Conservation (phyloP, 2,888 invertebrate species). For the Phrixothrix hirtus region DNA sequence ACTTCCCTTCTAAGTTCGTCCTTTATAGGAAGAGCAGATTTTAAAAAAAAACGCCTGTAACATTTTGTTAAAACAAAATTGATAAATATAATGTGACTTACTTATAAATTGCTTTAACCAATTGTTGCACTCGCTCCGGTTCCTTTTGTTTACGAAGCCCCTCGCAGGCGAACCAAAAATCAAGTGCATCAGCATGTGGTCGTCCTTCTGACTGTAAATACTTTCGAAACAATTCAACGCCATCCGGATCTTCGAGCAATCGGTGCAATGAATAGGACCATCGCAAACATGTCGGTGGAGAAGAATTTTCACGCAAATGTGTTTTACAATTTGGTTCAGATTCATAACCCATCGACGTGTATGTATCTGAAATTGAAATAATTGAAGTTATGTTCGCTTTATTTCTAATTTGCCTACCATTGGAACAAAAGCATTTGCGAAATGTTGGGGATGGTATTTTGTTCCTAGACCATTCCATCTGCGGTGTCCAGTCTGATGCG, state of each 20-base stretch:
- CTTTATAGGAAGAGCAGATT: constrained; percentile 79
- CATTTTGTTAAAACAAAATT: not conserved
- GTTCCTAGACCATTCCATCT: constrained; percentile 41
- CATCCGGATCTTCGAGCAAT: constrained; percentile 87
- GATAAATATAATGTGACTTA: constrained; percentile 47
- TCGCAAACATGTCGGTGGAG: constrained; percentile 75
- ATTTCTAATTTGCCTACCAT: constrained; percentile 35
- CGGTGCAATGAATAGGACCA: constrained; percentile 88
- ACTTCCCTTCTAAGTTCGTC: constrained; percentile 77
- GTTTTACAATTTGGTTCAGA: constrained; percentile 48
- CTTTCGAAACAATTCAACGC: constrained; percentile 83
- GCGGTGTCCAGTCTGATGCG: constrained; percentile 45
- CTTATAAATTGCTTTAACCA: constrained; percentile 85
- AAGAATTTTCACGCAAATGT: constrained; percentile 51
- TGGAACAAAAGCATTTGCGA: constrained; percentile 39
- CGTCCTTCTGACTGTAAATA: constrained; percentile 80
- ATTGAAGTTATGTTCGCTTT: not conserved
- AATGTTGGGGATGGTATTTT: constrained; percentile 45
- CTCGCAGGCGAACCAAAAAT: constrained; percentile 94
- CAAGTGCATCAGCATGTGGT: constrained; percentile 75
- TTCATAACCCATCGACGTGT: constrained; percentile 48
- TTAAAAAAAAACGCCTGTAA: constrained; percentile 71
- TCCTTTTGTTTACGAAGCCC: constrained; percentile 79
- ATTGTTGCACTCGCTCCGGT: constrained; percentile 70
- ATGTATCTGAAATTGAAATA: constrained; percentile 30